Percentiles rank a stretch among this genome's conserved stretches.
These are phyloP conservation scores for Oreochromis tanganicae DNA, from an alignment of 2,113 vertebrate genomes.

Conservation along the genomic window DNA sequence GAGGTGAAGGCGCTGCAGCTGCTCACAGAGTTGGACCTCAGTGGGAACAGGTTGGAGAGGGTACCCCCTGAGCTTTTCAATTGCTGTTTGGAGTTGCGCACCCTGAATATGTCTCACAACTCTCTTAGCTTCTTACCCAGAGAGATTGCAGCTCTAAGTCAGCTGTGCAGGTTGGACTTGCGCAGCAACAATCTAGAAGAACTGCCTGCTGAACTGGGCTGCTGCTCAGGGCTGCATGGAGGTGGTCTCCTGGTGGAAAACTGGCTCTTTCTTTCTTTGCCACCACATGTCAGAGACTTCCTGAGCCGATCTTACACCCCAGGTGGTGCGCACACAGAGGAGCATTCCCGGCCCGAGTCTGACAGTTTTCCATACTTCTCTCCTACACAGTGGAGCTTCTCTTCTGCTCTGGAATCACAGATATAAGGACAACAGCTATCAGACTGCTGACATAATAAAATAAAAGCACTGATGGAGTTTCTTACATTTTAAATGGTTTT, in stretches of 20 bases:
- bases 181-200: constrained; percentile 68
- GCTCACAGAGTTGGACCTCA: constrained; percentile 68
- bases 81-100: constrained; percentile 59
- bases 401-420: constrained; percentile 69
- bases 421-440: constrained; percentile 42
- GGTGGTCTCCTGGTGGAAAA: constrained; percentile 70
- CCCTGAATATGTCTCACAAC: constrained; percentile 66
- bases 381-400: constrained; percentile 67
- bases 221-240: constrained; percentile 62
- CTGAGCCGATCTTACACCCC: constrained; percentile 24
- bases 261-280: constrained; percentile 67
- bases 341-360: constrained; percentile 33
- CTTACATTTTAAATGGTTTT: background rate
- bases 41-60: constrained; percentile 65
- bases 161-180: constrained; percentile 66
- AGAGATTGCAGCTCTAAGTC: constrained; percentile 42
- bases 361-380: constrained; percentile 65
- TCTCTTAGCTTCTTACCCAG: constrained; percentile 52
- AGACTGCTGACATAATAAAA: background rate
- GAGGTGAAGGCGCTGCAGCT: constrained; percentile 60
- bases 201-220: constrained; percentile 67
- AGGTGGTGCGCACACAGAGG: background rate
- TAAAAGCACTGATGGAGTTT: background rate
- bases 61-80: constrained; percentile 66
- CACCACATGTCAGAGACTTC: constrained; percentile 51